A percentile compares a stretch with the other conserved stretches of the same genome.
These are phyloP conservation scores for Drosophila asahinai DNA, from an alignment of 1,140 invertebrate genomes.

Conservation along the genomic window DNA sequence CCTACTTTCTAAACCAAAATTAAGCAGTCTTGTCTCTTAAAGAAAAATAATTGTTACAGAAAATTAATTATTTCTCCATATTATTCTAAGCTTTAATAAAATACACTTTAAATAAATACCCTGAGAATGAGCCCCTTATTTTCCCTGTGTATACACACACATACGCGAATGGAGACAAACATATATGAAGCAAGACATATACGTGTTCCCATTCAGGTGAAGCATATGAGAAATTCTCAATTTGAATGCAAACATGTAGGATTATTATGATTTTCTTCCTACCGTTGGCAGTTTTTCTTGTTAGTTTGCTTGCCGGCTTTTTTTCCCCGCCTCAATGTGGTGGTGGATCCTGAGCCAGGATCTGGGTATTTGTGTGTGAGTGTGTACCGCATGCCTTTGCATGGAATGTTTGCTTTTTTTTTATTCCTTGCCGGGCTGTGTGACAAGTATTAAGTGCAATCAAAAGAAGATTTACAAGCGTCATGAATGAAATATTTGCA, in stretches of 20 bases:
- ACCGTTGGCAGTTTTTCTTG: slow-evolving; percentile 70
- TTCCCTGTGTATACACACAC: slow-evolving; percentile 9
- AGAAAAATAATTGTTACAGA: no score
- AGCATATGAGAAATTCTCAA: slow-evolving; percentile 73
- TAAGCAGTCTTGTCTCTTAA: no score
- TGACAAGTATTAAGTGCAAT: slow-evolving; percentile 84
- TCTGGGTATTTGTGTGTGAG: slow-evolving; percentile 8
- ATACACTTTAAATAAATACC: background rate
- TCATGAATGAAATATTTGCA: slow-evolving; percentile 83
- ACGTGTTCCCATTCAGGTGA: slow-evolving; percentile 41
- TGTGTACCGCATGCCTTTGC: slow-evolving; percentile 48
- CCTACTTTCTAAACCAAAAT: no score
- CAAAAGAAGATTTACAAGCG: slow-evolving; percentile 83
- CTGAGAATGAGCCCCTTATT: background rate
- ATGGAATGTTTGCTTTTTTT: slow-evolving; percentile 37
- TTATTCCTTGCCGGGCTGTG: slow-evolving; percentile 44
- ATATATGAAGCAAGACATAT: slow-evolving; percentile 7
- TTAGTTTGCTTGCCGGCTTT: slow-evolving; percentile 33
- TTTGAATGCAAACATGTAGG: slow-evolving; percentile 82
- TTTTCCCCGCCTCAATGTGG: slow-evolving; percentile 25
- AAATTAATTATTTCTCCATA: no score
- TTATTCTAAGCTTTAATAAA: background rate
- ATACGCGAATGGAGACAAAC: slow-evolving; percentile 10
- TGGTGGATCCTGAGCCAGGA: slow-evolving; percentile 38
- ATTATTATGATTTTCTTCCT: slow-evolving; percentile 80